phyloP scores from a whole-genome alignment of 2,113 vertebrate species.

The Oryzias woworae region DNA sequence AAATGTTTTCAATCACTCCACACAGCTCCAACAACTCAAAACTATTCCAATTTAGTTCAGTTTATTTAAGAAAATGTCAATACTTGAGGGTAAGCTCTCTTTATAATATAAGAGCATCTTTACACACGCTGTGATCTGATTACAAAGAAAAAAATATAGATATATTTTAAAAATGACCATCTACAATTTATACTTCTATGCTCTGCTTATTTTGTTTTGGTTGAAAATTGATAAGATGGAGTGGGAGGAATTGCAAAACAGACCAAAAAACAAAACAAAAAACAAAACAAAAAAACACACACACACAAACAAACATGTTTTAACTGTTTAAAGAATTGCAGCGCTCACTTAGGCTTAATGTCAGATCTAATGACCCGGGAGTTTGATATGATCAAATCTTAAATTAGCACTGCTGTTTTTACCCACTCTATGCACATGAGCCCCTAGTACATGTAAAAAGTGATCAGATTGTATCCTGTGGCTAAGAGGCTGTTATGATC shows the following conservation, averaged over 20 bases:
- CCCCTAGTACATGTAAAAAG: slow-evolving; percentile 13
- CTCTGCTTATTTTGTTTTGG: slow-evolving; percentile 20
- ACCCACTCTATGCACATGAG: slow-evolving; percentile 34
- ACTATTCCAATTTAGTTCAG: slow-evolving; percentile 27
- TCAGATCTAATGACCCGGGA: slow-evolving; percentile 33
- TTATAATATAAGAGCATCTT: no score
- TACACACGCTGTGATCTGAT: no score
- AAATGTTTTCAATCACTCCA: not conserved
- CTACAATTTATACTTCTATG: slow-evolving; percentile 8
- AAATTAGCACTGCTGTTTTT: slow-evolving; percentile 46
- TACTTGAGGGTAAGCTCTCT: no score
- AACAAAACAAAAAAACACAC: slow-evolving; percentile 2
- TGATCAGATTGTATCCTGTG: slow-evolving; percentile 14
- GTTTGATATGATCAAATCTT: slow-evolving; percentile 50
- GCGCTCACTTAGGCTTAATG: slow-evolving; percentile 14
- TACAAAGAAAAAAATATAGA: no score
- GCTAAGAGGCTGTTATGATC: slow-evolving; percentile 82
- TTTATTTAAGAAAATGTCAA: no score
- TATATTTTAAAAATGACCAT: slow-evolving; percentile 11
- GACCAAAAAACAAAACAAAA: slow-evolving; percentile 20
- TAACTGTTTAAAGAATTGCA: slow-evolving; percentile 41
- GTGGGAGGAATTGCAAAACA: slow-evolving; percentile 5
- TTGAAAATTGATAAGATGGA: slow-evolving; percentile 14
- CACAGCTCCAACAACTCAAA: slow-evolving; percentile 14
- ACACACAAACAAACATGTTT: slow-evolving; percentile 31